Evolutionary conservation across 2,888 invertebrate genomes (phyloP).

Genomic region (Autographa pulchrina): DNA sequence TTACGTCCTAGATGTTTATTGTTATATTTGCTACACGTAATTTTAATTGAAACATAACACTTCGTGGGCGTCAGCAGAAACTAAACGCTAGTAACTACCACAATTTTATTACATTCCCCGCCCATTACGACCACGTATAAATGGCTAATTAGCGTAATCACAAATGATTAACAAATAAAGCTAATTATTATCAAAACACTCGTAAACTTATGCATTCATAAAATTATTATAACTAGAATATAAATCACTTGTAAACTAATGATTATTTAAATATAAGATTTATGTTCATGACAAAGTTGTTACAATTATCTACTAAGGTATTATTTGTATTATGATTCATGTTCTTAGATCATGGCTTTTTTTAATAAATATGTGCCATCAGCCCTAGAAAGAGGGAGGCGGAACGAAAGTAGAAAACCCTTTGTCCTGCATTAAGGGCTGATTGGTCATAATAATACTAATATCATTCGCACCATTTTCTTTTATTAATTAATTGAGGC

Average conservation of each 20-base stretch:
- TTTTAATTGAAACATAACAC: background rate
- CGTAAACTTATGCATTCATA: background rate
- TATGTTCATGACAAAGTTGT: background rate
- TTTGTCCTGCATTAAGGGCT: too few species aligned
- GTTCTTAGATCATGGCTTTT: too few species aligned
- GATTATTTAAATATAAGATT: background rate
- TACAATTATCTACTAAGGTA: background rate
- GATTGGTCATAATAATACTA: too few species aligned
- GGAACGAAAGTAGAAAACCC: too few species aligned
- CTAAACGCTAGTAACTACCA: background rate
- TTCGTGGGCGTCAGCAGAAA: background rate
- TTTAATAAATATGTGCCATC: too few species aligned
- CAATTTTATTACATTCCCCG: background rate
- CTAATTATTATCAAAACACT: slow-evolving; percentile 5
- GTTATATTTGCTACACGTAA: background rate
- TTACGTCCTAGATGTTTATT: background rate
- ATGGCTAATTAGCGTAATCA: background rate
- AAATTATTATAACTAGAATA: background rate
- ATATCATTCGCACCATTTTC: too few species aligned
- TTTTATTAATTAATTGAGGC: too few species aligned
- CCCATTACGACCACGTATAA: background rate
- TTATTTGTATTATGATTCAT: too few species aligned
- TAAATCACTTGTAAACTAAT: slow-evolving; percentile 4
- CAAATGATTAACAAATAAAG: slow-evolving; percentile 3
- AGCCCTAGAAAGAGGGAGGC: too few species aligned